Percentiles rank a stretch among this genome's conserved stretches.
phyloP scores from a whole-genome alignment of 53 echinoderm and acorn worm genomes.

The Holothuria scabra region DNA sequence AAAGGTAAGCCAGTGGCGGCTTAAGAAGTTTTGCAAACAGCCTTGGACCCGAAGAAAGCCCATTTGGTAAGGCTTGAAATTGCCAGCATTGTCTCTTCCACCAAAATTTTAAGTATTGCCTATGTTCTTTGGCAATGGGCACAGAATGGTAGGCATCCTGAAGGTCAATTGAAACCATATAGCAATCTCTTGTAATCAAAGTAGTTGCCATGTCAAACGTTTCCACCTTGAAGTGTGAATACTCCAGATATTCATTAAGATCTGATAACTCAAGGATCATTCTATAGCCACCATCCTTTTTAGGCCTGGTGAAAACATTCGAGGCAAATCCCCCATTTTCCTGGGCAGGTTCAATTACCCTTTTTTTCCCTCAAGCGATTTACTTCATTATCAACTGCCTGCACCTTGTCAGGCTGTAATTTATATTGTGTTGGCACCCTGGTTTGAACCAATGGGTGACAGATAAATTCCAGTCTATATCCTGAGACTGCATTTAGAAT shows the following conservation, averaged over 20 bases:
- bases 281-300: slow-evolving; percentile 57
- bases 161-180: slow-evolving; percentile 60
- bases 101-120: slow-evolving; percentile 45
- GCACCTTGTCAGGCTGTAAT: neutral
- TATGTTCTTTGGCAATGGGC: slow-evolving; percentile 45
- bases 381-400: slow-evolving; percentile 21
- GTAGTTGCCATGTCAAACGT: slow-evolving; percentile 41
- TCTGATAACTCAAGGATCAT: slow-evolving; percentile 64
- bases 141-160: slow-evolving; percentile 65
- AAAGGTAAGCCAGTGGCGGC: slow-evolving; percentile 32
- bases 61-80: slow-evolving; percentile 54
- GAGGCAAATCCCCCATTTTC: slow-evolving; percentile 36
- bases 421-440: neutral
- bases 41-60: slow-evolving; percentile 48
- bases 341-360: slow-evolving; percentile 15
- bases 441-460: no score
- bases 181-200: slow-evolving; percentile 45
- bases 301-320: slow-evolving; percentile 53
- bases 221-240: slow-evolving; percentile 71
- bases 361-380: slow-evolving; percentile 23
- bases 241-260: no score
- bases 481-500: neutral
- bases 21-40: slow-evolving; percentile 63
- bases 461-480: neutral
- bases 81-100: slow-evolving; percentile 42